Evolutionary conservation across 2,888 invertebrate species (phyloP), one percentile per base, ranked within the genome.

Genomic region (Phyto melanocephala): DNA sequence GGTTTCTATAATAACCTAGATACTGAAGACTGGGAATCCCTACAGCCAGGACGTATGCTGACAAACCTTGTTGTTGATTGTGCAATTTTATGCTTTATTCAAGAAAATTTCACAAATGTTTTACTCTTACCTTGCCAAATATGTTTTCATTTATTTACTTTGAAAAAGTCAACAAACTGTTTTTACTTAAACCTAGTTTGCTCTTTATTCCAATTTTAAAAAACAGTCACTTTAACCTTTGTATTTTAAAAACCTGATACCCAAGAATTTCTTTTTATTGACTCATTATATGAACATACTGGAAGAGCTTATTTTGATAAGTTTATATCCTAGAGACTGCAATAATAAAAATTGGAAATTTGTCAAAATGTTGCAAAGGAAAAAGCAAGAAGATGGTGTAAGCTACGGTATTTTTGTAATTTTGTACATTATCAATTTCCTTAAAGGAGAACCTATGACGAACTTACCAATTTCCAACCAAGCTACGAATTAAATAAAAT

Each of bases 21-120:
- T 15, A 4, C 2, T 13, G 40, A 52, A 24, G 33, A 70, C 56
- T 70, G 70, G 70, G 8, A 45, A 5, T 28, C 3, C 28, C 6
- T 28, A 28, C 3, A 28, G 28, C 28, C 3, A 6, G 28, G 28
- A 28, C 6, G 28, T 6, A 3, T 5, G 28, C 6, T 28, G 28
- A 28, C 28, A 3, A 28, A 28, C 28, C 6, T 56, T 42, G 35
- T 70, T 56, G 11, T 70, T 6, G 70, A 70, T 70, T 70, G 20
- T 45, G 28, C 28, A 28, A 28, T 28, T 3, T 6, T 28, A 28
- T 5, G 28, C 28, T 28, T 28, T 28, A 5, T 70, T 11, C 33
- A 56, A 33, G 45, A 63, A 28, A 28, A 15, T 4, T 15, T 1
- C 0, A 45, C n/a, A 1, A 45, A 58, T 11, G 52, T 15, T 15